Evolutionary conservation across 2,113 vertebrate genomes (phyloP), one percentile per base, ranked within the genome.

Genomic region (Eurypyga helias): DNA sequence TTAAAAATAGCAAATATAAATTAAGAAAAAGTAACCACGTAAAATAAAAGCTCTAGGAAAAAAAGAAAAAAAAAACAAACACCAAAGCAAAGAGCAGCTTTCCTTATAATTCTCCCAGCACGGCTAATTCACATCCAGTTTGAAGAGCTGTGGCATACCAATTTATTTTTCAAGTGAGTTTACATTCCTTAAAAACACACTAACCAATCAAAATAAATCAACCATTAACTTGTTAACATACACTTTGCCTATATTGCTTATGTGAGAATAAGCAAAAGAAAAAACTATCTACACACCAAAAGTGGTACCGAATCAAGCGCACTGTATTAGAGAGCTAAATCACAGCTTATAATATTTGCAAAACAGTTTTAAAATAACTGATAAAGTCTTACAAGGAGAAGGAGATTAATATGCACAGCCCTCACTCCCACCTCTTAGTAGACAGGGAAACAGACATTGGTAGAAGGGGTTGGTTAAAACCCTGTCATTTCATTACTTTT

Each of bases 1-100:
- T 98, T 67, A 96, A 95, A 83, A 95, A 94, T 26, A 96, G 85
- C 13, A 92, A 41, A 75, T 38, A 17, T 34, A 94, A 94, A 87
- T 85, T 85, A 94, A 77, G 48, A 91, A 89, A 93, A 66, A 52
- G 23, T 25, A 83, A 51, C 36, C 11, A 72, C 26, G 31, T 80
- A 70, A 93, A 84, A 36, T 60, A 78, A 79, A 26, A 86, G 25
- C 62, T 83, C 0, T 6, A 82, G 45, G 7, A 26, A 90, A 91
- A 90, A 83, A 34, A 45, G 43, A 17, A 9, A 9, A 41, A 41
- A 41, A 9, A 41, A 41, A 41, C 41, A 41, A 41, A 46, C 19
- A n/a, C n/a, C n/a, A 87, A 45, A 69, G 10, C 24, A 41, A 87
- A 82, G 21, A 46, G 6, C 29, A 82, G 19, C 12, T 77, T 92